Evolutionary conservation across 2,113 vertebrate genomes (phyloP).

Genomic region (Chunga burmeisteri): DNA sequence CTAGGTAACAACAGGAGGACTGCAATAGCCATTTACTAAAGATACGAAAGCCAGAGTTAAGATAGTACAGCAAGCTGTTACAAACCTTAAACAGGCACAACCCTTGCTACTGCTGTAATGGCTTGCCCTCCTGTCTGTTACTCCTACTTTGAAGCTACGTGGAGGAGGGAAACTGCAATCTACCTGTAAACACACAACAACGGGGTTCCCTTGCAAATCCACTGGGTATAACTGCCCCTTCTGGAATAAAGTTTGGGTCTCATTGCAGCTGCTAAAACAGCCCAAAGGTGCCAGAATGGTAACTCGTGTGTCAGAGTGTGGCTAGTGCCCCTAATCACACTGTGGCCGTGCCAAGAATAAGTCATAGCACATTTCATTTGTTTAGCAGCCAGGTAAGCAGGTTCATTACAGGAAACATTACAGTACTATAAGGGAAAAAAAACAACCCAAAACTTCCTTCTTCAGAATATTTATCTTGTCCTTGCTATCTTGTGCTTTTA

Average conservation of each 20-base stretch:
- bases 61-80: not conserved
- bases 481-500: not conserved
- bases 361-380: fast-evolving
- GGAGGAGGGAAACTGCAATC: not conserved
- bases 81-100: not conserved
- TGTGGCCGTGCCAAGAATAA: not conserved
- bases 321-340: not conserved
- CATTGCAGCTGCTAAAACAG: not conserved
- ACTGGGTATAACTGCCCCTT: not conserved
- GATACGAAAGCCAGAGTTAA: not conserved
- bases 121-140: not conserved
- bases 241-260: not conserved
- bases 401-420: not conserved
- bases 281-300: not conserved
- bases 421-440: not conserved
- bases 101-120: not conserved
- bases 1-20: not conserved
- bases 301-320: not conserved
- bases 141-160: not conserved
- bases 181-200: not conserved
- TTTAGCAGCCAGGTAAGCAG: not conserved
- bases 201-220: not conserved
- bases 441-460: not conserved
- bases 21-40: not conserved
- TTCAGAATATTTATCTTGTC: not conserved